Evolutionary conservation across 2,113 vertebrate genomes (phyloP).

Genomic region (Zingel zingel): DNA sequence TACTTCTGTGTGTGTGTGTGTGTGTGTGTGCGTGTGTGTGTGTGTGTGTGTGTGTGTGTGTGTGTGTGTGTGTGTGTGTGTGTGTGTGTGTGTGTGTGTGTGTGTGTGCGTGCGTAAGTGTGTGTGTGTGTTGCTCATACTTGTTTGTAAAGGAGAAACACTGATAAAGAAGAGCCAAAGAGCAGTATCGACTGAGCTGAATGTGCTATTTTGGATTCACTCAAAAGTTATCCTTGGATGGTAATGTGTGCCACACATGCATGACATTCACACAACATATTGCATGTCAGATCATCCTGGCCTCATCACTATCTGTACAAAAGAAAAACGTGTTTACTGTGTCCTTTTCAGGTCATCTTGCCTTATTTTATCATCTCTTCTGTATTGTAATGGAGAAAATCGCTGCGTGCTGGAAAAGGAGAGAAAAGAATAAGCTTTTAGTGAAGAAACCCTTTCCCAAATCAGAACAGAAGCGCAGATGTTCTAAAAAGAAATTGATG

Average conservation of each 20-base stretch:
- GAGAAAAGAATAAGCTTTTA: conserved; percentile 27
- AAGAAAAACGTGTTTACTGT: conserved; percentile 13
- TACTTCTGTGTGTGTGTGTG: not conserved
- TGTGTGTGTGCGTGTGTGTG: conserved; percentile 15
- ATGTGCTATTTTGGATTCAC: conserved; percentile 15
- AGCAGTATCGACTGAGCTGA: not conserved
- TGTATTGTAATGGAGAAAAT: conserved; percentile 18
- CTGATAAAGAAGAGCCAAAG: not conserved
- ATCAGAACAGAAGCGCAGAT: not conserved
- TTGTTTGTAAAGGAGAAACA: conserved; percentile 7
- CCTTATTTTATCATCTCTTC: conserved; percentile 26
- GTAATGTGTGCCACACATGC: not conserved
- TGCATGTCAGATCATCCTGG: conserved; percentile 62
- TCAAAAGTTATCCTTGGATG: not conserved
- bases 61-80: not conserved
- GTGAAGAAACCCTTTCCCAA: conserved; percentile 2
- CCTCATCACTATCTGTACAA: conserved; percentile 14
- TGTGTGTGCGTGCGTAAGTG: not conserved
- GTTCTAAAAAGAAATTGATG: not conserved
- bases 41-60: not conserved
- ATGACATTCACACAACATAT: not conserved
- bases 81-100: not conserved
- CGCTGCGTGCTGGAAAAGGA: conserved; percentile 16
- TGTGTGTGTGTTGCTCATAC: conserved; percentile 9
- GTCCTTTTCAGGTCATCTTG: conserved; percentile 45